A percentile compares a stretch with the other conserved stretches of the same genome.
phyloP scores from a whole-genome alignment of 2,113 vertebrate species.

The crab-eating macaque (Macaca fascicularis) region DNA sequence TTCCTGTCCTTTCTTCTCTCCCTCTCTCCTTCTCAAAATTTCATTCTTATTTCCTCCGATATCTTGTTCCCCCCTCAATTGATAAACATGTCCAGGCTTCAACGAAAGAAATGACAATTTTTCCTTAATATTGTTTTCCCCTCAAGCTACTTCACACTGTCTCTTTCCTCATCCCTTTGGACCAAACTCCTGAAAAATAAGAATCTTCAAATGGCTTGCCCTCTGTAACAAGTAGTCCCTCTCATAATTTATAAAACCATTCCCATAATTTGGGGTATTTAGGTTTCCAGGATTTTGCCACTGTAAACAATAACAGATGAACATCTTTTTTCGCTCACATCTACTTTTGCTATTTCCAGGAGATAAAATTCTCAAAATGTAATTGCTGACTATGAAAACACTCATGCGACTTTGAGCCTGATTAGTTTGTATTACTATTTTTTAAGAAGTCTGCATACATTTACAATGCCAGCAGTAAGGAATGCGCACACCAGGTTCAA shows the following conservation, averaged over 20 bases:
- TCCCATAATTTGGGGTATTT: fast-evolving
- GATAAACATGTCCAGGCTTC: background rate
- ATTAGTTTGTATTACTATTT: background rate
- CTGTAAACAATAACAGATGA: fast-evolving
- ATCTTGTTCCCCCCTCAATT: background rate
- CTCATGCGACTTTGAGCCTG: background rate
- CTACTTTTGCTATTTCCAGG: background rate
- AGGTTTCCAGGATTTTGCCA: background rate
- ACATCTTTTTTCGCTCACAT: background rate
- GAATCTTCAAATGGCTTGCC: background rate
- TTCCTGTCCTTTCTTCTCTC: fast-evolving
- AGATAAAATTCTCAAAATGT: background rate
- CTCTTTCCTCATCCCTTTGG: background rate
- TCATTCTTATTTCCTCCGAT: background rate
- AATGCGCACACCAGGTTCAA: background rate
- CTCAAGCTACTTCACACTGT: background rate
- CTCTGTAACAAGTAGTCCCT: background rate
- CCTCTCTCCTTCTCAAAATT: background rate
- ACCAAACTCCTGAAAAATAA: background rate
- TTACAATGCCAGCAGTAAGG: background rate
- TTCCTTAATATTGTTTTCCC: background rate
- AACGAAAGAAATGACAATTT: background rate
- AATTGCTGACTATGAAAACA: background rate
- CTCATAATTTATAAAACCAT: background rate
- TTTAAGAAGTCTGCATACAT: background rate